Evolutionary conservation across 2,888 invertebrate genomes (phyloP).

Genomic region (Pseudolycoriella hygida): DNA sequence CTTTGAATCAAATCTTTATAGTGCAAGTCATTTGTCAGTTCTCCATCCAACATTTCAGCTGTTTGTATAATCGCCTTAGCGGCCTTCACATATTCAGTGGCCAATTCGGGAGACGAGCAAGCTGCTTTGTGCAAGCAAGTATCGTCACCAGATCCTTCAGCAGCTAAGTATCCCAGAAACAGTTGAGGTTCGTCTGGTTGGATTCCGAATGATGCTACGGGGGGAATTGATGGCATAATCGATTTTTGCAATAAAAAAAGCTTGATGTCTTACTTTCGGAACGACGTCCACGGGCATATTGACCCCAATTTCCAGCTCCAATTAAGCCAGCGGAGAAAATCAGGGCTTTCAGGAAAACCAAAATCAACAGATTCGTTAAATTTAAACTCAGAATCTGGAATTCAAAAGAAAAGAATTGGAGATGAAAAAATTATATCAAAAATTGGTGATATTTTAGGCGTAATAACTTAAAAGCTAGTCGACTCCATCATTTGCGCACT

Average conservation of each 20-base stretch:
- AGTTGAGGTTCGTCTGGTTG: conserved; percentile 48
- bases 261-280: conserved; percentile 32
- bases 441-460: too few relatives aligned
- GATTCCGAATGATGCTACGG: conserved; percentile 19
- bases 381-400: conserved; percentile 60
- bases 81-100: conserved; percentile 56
- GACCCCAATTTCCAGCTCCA: conserved; percentile 49
- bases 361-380: conserved; percentile 60
- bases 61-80: conserved; percentile 59
- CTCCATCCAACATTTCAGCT: conserved; percentile 48
- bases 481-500: too few relatives aligned
- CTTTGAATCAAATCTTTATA: conserved; percentile 45
- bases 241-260: not conserved
- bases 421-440: not conserved
- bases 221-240: not conserved
- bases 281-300: conserved; percentile 37
- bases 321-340: conserved; percentile 66
- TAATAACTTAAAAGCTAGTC: too few relatives aligned
- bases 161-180: conserved; percentile 35
- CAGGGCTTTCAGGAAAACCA: conserved; percentile 62
- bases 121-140: conserved; percentile 59
- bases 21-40: conserved; percentile 29
- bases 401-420: not conserved
- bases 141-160: conserved; percentile 55
- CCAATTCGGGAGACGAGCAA: conserved; percentile 54